These are phyloP conservation scores for Pterobdella sp. DNA, from an alignment of 2,888 invertebrate genomes.

Conservation along the genomic window DNA sequence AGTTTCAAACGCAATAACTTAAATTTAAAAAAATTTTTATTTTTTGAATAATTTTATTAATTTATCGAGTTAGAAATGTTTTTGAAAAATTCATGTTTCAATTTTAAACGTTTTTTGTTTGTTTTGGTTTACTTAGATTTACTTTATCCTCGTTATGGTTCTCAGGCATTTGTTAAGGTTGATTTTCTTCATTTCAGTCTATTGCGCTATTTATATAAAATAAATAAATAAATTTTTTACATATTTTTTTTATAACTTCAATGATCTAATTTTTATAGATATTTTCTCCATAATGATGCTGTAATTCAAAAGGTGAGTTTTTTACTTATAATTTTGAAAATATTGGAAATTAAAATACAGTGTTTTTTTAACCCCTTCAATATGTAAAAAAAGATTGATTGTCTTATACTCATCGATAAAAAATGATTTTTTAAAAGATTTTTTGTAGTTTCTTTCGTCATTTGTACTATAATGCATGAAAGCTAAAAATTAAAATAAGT, in stretches of 20 bases:
- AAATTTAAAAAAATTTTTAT: not conserved
- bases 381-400: too few species aligned
- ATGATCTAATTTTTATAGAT: too few species aligned
- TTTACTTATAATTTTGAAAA: not conserved
- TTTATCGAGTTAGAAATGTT: not conserved
- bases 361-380: too few species aligned
- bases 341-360: too few species aligned
- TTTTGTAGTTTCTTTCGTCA: too few species aligned
- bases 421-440: too few species aligned
- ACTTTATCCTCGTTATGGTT: not conserved
- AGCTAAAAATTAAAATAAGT: too few species aligned
- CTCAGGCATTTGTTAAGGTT: not conserved
- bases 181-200: not conserved
- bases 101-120: not conserved
- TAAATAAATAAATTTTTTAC: too few species aligned
- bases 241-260: too few species aligned
- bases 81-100: not conserved
- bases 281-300: not conserved
- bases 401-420: too few species aligned
- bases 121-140: not conserved
- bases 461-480: too few species aligned
- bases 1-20: not conserved
- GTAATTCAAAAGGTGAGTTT: not conserved
- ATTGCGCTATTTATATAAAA: too few species aligned
- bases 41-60: not conserved